Conservation (phyloP, 2,797 vertebrate genomes). For the Phrynocephalus guinanensis region DNA sequence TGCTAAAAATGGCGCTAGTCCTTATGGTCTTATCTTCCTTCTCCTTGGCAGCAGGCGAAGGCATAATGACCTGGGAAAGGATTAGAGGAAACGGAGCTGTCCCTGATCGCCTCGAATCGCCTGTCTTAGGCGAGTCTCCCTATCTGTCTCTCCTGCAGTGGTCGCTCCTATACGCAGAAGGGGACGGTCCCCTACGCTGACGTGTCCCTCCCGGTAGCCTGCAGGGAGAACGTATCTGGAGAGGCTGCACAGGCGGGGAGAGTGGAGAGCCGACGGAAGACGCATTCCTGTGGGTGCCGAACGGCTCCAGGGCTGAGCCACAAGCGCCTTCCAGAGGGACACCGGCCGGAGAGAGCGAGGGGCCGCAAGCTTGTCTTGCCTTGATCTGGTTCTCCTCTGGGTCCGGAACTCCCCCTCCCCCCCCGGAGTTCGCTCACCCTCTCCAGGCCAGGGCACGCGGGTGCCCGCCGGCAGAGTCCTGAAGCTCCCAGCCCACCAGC, state of each 20-base stretch:
- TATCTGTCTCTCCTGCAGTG: not conserved
- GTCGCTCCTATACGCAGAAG: no score
- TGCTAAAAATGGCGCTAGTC: not conserved
- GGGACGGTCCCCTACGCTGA: not conserved
- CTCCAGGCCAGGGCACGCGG: no score
- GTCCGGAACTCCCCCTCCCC: not conserved
- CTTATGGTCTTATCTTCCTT: not conserved
- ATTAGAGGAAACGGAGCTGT: not conserved
- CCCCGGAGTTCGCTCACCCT: slow-evolving; percentile 12
- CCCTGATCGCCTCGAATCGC: not conserved
- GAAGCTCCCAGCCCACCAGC: no score
- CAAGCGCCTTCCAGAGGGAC: slow-evolving; percentile 73
- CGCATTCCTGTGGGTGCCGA: slow-evolving; percentile 96
- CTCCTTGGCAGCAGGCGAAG: not conserved
- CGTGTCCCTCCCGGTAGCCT: slow-evolving; percentile 15
- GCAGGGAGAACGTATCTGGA: slow-evolving; percentile 76
- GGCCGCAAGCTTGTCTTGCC: slow-evolving; percentile 37
- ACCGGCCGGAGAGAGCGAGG: slow-evolving; percentile 47
- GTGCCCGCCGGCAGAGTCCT: no score
- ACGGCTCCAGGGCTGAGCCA: slow-evolving; percentile 90
- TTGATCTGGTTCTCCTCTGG: slow-evolving; percentile 13
- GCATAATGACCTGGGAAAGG: no score
- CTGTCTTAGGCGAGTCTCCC: not conserved
- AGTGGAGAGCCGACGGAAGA: slow-evolving; percentile 86
- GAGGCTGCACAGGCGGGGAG: not conserved